Percentiles rank a stretch among this genome's conserved stretches.
phyloP scores from a whole-genome alignment of 2,888 invertebrate species.

The Dusona sp. region DNA sequence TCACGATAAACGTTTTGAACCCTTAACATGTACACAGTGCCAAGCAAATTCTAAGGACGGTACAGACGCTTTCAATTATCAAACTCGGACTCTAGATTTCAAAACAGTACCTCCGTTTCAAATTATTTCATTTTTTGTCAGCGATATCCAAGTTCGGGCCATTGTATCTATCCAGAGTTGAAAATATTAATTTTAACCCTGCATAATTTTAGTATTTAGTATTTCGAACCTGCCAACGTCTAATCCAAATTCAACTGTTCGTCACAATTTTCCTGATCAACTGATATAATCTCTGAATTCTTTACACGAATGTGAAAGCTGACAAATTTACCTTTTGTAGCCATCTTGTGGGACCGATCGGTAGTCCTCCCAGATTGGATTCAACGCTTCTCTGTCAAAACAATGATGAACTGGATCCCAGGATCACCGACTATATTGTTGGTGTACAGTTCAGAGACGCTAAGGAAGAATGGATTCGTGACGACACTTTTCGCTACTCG shows the following conservation, averaged over 20 bases:
- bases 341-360: neutral
- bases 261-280: neutral
- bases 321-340: neutral
- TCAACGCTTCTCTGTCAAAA: neutral
- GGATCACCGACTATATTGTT: conserved; percentile 15
- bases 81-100: no score
- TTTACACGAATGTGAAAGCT: neutral
- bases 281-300: neutral
- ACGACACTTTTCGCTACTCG: conserved; percentile 71
- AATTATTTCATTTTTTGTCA: neutral
- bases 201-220: neutral
- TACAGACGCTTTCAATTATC: no score
- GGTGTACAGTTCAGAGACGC: conserved; percentile 73
- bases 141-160: neutral
- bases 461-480: conserved; percentile 72
- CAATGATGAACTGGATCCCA: neutral
- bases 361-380: neutral
- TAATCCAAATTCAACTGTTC: neutral
- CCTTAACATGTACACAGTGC: neutral
- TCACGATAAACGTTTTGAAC: neutral
- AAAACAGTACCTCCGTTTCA: no score
- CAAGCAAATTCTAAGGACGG: neutral
- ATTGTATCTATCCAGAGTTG: no score
- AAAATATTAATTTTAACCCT: neutral
- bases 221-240: neutral